Percentiles rank a stretch among this genome's conserved stretches.
Evolutionary conservation across 2,797 vertebrate genomes (phyloP).

Genomic region (Myotis pilosus): DNA sequence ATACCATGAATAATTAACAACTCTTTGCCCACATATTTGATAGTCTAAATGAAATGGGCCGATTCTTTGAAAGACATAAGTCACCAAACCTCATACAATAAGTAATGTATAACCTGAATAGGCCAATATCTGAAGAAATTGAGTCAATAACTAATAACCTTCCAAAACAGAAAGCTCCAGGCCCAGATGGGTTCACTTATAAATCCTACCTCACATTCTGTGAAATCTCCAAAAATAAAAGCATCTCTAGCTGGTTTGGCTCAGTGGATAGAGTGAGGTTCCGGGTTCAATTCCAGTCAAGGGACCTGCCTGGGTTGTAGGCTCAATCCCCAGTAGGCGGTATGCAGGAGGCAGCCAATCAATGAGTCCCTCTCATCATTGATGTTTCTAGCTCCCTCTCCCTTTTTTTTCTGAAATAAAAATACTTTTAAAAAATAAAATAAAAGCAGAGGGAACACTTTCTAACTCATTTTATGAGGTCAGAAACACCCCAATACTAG

Average conservation of each 20-base stretch:
- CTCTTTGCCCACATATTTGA: background rate
- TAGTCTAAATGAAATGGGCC: background rate
- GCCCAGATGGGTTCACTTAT: background rate
- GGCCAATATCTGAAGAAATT: background rate
- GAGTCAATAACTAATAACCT: background rate
- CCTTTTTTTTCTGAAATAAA: too few species aligned
- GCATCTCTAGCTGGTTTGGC: too few species aligned
- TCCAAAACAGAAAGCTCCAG: background rate
- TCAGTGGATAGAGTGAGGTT: too few species aligned
- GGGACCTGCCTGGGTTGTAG: too few species aligned
- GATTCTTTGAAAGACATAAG: background rate
- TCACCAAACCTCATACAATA: background rate
- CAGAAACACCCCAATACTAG: background rate
- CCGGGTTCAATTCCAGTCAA: too few species aligned
- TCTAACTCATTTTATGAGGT: background rate
- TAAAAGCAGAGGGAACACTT: background rate
- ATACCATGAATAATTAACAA: background rate
- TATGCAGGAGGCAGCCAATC: too few species aligned
- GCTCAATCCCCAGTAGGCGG: too few species aligned
- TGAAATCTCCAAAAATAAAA: background rate
- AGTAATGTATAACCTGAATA: background rate
- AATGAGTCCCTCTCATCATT: too few species aligned
- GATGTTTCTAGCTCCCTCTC: too few species aligned
- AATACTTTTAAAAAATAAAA: too few species aligned
- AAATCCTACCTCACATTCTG: background rate